Base-by-base conservation (phyloP, 2,888 invertebrate species). In the Petrolisthes manimaculis region DNA sequence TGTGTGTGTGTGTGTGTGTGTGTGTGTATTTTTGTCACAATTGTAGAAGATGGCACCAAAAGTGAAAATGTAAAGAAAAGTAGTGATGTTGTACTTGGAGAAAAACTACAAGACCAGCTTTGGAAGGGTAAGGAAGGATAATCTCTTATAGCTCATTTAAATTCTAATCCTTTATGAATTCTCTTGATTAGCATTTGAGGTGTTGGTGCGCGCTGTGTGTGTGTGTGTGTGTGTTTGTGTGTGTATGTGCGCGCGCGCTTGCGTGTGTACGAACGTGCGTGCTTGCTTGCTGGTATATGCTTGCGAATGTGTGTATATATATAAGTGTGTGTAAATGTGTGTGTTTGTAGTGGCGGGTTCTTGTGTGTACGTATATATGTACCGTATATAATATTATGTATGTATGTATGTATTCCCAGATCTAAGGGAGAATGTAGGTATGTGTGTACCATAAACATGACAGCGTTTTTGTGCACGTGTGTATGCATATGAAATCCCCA, bases 151-250 rank as follows among this genome's bases (percentile, higher is more conserved):
- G n/a, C n/a, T n/a, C n/a, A n/a, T n/a, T n/a, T n/a, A n/a, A n/a
- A n/a, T n/a, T n/a, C n/a, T n/a, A n/a, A n/a, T n/a, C n/a, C n/a
- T n/a, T n/a, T n/a, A n/a, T n/a, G n/a, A n/a, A n/a, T n/a, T n/a
- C n/a, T n/a, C n/a, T n/a, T n/a, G n/a, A n/a, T n/a, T 21, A 21
- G 79, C 21, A 53, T 9, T 37, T n/a, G 37, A 78, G 51, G 37
- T 37, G 37, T 37, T 21, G 79, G 55, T 55, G 54, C 55, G 21
- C 54, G 53, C 21, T 79, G 53, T 55, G 21, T 37, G 55, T 79
- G 79, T 79, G 79, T 79, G 54, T 79, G 79, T 79, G 79, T 79
- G 55, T 79, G 79, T 79, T n/a, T 79, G n/a, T 79, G 18, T 54
- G 79, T 79, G 79, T 55, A 53, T 79, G 79, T 79, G 54, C n/a